Percentiles rank a stretch among this genome's conserved stretches.
Conservation (phyloP, 1,140 invertebrate species). For the Portunus trituberculatus region DNA sequence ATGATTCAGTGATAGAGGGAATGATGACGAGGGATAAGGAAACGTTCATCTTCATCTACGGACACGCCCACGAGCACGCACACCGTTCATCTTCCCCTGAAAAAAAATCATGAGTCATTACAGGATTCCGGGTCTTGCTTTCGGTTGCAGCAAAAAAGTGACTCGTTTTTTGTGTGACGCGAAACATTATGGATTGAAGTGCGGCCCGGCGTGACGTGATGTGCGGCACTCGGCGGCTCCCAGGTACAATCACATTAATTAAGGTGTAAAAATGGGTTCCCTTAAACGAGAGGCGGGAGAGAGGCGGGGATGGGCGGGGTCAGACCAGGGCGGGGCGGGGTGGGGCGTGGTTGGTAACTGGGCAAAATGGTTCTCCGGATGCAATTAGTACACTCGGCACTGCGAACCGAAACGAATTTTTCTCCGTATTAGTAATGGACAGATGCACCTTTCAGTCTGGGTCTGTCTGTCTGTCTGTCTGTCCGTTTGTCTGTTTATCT, state of each 20-base stretch:
- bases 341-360: not conserved
- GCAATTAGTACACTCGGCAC: not conserved
- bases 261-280: slow-evolving; percentile 13
- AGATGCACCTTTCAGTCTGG: not conserved
- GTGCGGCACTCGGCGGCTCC: not conserved
- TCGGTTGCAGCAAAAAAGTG: not conserved
- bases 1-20: too few relatives aligned
- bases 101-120: too few relatives aligned
- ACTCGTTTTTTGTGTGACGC: not conserved
- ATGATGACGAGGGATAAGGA: too few relatives aligned
- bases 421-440: slow-evolving; percentile 11
- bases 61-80: too few relatives aligned
- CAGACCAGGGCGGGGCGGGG: not conserved
- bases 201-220: not conserved
- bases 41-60: too few relatives aligned
- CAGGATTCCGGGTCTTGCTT: too few relatives aligned
- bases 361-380: slow-evolving; percentile 10
- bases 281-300: not conserved
- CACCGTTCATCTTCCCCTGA: too few relatives aligned
- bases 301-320: not conserved
- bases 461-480: not conserved
- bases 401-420: not conserved
- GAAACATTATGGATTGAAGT: not conserved
- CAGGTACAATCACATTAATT: slow-evolving; percentile 17
- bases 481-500: not conserved